Percentiles rank a stretch among this genome's conserved stretches.
Conservation (phyloP, 2,888 invertebrate genomes). For the Camptogramma bilineatum region DNA sequence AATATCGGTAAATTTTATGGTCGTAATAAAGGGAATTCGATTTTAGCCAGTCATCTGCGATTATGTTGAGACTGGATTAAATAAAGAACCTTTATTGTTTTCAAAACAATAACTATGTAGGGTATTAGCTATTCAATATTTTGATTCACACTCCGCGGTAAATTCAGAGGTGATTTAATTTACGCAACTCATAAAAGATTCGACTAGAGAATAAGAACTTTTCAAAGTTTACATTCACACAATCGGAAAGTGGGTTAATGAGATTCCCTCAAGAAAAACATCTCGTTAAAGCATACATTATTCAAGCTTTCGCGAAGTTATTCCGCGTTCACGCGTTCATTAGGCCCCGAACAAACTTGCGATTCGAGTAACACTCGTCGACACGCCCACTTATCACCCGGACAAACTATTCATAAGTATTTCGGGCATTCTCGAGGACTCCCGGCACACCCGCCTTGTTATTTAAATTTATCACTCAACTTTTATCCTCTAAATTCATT, state of each 20-base stretch:
- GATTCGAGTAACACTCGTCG: constrained; percentile 67
- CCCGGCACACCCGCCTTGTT: constrained; percentile 70
- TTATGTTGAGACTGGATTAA: constrained; percentile 67
- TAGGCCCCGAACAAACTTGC: constrained; percentile 78
- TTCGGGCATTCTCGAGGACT: constrained; percentile 61
- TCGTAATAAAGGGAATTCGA: constrained; percentile 82
- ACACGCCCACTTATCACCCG: constrained; percentile 77
- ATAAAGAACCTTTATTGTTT: constrained; percentile 53
- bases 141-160: constrained; percentile 28
- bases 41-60: constrained; percentile 80
- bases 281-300: constrained; percentile 85
- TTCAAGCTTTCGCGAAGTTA: constrained; percentile 83
- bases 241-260: constrained; percentile 84
- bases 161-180: constrained; percentile 71
- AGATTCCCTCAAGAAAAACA: constrained; percentile 85
- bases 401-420: constrained; percentile 82
- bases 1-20: constrained; percentile 84
- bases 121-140: constrained; percentile 43
- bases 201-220: constrained; percentile 75
- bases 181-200: constrained; percentile 74
- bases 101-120: constrained; percentile 43
- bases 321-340: constrained; percentile 84
- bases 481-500: constrained; percentile 84
- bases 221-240: constrained; percentile 81
- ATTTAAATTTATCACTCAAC: constrained; percentile 85